Evolutionary conservation across 2,113 vertebrate genomes (phyloP).

Genomic region (Arizona elegans): DNA sequence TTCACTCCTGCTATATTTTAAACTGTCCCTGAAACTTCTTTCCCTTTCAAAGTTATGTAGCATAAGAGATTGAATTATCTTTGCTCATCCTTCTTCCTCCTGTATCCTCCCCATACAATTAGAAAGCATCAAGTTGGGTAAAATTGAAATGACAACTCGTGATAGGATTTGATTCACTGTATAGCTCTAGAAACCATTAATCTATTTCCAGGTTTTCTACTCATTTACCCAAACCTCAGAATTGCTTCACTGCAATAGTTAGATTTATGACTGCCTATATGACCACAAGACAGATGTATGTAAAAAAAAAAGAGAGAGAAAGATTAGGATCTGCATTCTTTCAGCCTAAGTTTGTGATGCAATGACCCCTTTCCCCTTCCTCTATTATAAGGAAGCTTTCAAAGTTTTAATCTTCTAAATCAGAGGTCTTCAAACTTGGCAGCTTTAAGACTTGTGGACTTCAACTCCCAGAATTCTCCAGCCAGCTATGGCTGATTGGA

Average conservation of each 20-base stretch:
- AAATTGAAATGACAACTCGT: not conserved
- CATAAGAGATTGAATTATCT: not conserved
- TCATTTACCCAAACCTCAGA: not conserved
- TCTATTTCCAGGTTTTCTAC: not conserved
- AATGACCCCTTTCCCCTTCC: not conserved
- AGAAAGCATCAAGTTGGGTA: not conserved
- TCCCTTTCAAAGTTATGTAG: not conserved
- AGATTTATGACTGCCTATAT: not conserved
- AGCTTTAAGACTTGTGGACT: no score
- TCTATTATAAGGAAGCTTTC: not conserved
- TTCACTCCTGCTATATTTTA: not conserved
- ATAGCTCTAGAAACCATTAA: not conserved
- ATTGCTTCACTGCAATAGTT: not conserved
- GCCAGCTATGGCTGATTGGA: no score
- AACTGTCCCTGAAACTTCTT: not conserved
- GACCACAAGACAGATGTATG: not conserved
- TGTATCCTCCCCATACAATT: not conserved
- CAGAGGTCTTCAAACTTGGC: no score
- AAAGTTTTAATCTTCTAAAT: not conserved
- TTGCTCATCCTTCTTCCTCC: not conserved
- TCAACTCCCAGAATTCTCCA: no score
- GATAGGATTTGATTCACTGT: not conserved
- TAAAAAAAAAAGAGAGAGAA: not conserved
- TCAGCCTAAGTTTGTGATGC: not conserved
- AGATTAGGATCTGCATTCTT: not conserved